phyloP scores from a whole-genome alignment of 2,797 vertebrate species.

The Parambassis ranga region DNA sequence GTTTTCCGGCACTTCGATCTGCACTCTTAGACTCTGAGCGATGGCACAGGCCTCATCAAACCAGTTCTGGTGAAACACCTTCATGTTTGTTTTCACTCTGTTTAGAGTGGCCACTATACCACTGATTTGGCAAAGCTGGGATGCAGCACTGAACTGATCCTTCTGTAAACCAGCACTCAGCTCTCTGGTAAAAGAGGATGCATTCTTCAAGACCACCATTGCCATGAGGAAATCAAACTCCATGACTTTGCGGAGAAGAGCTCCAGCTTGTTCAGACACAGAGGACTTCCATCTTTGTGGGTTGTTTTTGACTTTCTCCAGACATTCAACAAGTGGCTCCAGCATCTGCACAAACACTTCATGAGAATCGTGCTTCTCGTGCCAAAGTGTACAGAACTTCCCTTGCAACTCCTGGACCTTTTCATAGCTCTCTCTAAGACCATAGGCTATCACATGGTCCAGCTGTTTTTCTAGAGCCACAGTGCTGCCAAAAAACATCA shows the following conservation, averaged over 20 bases:
- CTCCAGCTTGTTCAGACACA: slow-evolving; percentile 72
- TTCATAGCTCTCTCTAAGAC: slow-evolving; percentile 83
- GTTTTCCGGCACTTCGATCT: slow-evolving; percentile 81
- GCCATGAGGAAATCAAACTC: slow-evolving; percentile 85
- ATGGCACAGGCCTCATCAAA: slow-evolving; percentile 82
- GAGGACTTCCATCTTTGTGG: slow-evolving; percentile 77
- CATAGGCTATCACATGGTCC: slow-evolving; percentile 79
- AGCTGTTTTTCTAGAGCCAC: slow-evolving; percentile 78
- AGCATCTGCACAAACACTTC: slow-evolving; percentile 85
- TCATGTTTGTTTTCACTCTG: slow-evolving; percentile 84
- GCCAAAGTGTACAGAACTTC: slow-evolving; percentile 79
- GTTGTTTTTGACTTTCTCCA: slow-evolving; percentile 80
- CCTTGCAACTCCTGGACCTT: slow-evolving; percentile 83
- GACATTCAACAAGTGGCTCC: slow-evolving; percentile 80
- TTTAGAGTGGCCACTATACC: slow-evolving; percentile 83
- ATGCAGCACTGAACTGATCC: slow-evolving; percentile 83
- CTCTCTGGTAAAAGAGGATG: slow-evolving; percentile 82
- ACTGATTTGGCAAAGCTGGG: slow-evolving; percentile 83
- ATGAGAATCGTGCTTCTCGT: slow-evolving; percentile 83
- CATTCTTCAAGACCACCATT: slow-evolving; percentile 82
- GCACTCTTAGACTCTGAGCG: slow-evolving; percentile 78
- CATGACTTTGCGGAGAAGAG: slow-evolving; percentile 72
- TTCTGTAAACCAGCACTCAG: slow-evolving; percentile 83
- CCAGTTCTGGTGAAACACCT: slow-evolving; percentile 87
- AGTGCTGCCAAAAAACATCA: slow-evolving; percentile 80